Evolutionary conservation across 2,797 vertebrate genomes (phyloP).

Genomic region (Falco cherrug): DNA sequence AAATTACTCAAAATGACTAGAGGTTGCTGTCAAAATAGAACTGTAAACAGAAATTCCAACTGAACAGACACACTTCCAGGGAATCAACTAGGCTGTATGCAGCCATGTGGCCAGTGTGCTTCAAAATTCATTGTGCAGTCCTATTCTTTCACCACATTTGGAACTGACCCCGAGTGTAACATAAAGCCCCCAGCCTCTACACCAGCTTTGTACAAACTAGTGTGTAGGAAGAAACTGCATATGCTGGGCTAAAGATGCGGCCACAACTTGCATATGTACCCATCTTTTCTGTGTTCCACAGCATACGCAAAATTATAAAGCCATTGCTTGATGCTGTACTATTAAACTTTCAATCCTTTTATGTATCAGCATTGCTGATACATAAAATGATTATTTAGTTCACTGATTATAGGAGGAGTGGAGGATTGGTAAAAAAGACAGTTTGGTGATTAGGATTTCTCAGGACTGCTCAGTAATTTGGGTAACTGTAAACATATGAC

Average conservation of each 20-base stretch:
- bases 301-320: background rate
- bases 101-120: accelerated
- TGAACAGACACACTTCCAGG: background rate
- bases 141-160: background rate
- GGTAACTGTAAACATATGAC: background rate
- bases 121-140: background rate
- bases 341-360: background rate
- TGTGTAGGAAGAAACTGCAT: background rate
- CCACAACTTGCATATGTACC: background rate
- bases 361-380: background rate
- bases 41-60: background rate
- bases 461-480: background rate
- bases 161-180: accelerated
- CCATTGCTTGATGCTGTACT: background rate
- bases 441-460: background rate
- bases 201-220: background rate
- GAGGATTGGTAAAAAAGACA: background rate
- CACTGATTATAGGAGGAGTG: background rate
- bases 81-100: background rate
- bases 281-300: background rate
- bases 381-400: background rate
- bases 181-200: background rate
- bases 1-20: background rate
- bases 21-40: background rate
- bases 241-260: background rate